Evolutionary conservation across 1,140 invertebrate genomes (phyloP).

Genomic region (Ylistrum balloti): DNA sequence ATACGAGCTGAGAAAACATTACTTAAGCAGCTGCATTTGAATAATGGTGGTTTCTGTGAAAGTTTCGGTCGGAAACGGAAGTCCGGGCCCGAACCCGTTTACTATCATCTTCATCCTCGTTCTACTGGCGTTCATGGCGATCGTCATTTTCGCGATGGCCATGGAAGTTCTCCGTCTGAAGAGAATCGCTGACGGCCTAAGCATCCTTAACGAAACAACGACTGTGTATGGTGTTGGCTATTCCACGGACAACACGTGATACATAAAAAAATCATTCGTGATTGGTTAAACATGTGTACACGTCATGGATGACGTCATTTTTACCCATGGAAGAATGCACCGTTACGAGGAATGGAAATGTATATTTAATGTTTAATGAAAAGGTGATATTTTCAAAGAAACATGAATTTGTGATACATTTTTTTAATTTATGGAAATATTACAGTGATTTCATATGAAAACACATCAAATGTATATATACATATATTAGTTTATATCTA

Average conservation of each 20-base stretch:
- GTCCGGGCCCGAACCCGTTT: conserved; percentile 6
- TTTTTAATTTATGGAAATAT: too few species aligned
- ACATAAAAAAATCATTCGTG: neutral
- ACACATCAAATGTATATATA: too few species aligned
- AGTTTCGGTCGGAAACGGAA: neutral
- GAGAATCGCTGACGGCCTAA: neutral
- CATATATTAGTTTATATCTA: too few species aligned
- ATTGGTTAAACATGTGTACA: neutral
- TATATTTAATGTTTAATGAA: too few species aligned
- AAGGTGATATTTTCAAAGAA: too few species aligned
- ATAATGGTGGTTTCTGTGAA: neutral
- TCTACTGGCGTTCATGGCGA: neutral
- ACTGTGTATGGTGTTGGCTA: neutral
- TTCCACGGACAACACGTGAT: neutral
- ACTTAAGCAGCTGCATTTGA: neutral
- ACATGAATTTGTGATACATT: too few species aligned
- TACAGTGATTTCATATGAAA: too few species aligned
- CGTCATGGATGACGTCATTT: neutral
- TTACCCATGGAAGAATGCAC: too few species aligned
- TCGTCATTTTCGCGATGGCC: neutral
- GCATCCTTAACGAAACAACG: neutral
- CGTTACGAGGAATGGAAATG: too few species aligned
- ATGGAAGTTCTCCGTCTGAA: conserved; percentile 1
- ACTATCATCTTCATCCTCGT: neutral
- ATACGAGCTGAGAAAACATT: neutral